Conservation (phyloP, 2,113 vertebrate species). For the Xenopus borealis region DNA sequence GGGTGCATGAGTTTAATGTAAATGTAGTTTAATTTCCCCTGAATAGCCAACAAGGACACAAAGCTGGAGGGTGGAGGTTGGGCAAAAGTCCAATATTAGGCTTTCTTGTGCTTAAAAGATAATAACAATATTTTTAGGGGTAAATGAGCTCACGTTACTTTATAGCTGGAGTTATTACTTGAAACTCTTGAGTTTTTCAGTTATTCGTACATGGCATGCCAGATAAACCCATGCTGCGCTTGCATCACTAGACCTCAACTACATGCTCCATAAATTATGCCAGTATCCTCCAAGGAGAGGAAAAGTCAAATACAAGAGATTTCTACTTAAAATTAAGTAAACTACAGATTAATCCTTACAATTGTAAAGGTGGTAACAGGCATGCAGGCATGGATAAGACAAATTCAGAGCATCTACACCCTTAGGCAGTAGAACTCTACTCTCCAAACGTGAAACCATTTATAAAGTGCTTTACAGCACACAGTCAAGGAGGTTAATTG, state of each 20-base stretch:
- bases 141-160: no score
- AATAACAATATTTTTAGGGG: no score
- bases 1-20: no score
- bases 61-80: no score
- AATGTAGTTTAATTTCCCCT: no score
- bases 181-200: no score
- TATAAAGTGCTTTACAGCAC: constrained; percentile 98
- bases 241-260: constrained; percentile 2
- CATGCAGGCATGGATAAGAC: constrained; percentile 91
- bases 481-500: constrained; percentile 99
- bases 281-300: constrained; percentile 51
- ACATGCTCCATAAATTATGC: constrained; percentile 49
- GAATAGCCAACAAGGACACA: no score
- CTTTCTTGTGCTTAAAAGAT: no score
- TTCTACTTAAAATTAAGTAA: constrained; percentile 81
- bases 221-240: no score
- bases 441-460: constrained; percentile 91
- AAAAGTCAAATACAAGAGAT: constrained; percentile 64
- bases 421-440: constrained; percentile 84
- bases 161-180: no score
- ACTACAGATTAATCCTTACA: constrained; percentile 79
- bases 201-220: no score
- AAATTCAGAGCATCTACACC: constrained; percentile 82
- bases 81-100: no score
- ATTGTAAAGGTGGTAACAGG: constrained; percentile 83